phyloP scores from a whole-genome alignment of 2,888 invertebrate species.

The Odontocolon sp. region DNA sequence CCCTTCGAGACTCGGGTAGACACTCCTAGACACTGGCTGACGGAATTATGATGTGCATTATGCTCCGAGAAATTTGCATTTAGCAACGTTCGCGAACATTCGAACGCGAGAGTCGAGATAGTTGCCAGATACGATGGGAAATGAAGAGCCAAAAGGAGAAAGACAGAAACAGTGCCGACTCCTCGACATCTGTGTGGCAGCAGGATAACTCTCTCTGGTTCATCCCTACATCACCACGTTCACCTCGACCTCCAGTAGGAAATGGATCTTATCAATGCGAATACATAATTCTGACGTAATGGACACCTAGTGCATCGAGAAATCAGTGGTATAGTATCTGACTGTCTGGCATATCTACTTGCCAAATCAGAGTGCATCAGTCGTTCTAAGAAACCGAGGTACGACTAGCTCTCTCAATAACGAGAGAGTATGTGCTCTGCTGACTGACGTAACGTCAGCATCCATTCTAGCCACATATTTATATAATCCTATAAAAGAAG shows the following conservation, averaged over 20 bases:
- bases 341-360: constrained; percentile 1
- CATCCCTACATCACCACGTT: constrained; percentile 34
- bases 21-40: constrained; percentile 30
- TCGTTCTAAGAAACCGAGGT: constrained; percentile 30
- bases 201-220: constrained; percentile 57
- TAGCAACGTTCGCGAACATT: constrained; percentile 21
- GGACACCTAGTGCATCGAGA: constrained; percentile 45
- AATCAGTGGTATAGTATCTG: constrained; percentile 30
- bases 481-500: constrained; percentile 32
- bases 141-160: constrained; percentile 30
- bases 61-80: constrained; percentile 56
- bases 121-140: constrained; percentile 31
- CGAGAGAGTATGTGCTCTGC: constrained; percentile 1
- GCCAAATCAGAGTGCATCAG: constrained; percentile 15
- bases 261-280: constrained; percentile 71
- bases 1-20: constrained; percentile 23
- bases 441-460: too few relatives aligned
- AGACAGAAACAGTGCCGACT: constrained; percentile 1
- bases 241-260: constrained; percentile 40
- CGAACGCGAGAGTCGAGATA: constrained; percentile 12
- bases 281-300: constrained; percentile 69
- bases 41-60: constrained; percentile 58
- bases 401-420: constrained; percentile 21
- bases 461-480: too few relatives aligned
- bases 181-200: constrained; percentile 32